Conservation (phyloP, 2,888 invertebrate species). For the Drosophila rubida region DNA sequence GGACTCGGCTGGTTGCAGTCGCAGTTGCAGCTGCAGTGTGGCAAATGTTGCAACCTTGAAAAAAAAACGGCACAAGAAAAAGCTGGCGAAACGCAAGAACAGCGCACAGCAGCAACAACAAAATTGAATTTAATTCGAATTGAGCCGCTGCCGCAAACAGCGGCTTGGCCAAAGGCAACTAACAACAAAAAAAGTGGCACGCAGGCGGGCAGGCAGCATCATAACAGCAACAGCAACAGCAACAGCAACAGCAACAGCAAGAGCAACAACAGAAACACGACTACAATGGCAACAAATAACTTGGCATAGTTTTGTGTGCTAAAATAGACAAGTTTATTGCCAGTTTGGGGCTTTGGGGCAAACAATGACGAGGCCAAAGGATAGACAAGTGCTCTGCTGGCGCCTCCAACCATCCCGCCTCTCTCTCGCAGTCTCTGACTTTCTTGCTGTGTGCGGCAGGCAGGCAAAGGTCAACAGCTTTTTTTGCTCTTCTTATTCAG, state of each 20-base stretch:
- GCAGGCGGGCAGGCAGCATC: no score
- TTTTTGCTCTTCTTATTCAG: constrained; percentile 29
- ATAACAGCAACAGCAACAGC: no score
- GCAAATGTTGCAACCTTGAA: constrained; percentile 68
- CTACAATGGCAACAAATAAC: constrained; percentile 20
- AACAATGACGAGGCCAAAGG: constrained; percentile 79
- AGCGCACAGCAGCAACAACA: constrained; percentile 6
- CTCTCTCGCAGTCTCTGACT: background rate
- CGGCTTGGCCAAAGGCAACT: constrained; percentile 22
- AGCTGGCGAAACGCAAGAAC: constrained; percentile 22
- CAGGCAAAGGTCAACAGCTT: constrained; percentile 57
- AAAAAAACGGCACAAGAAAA: constrained; percentile 16
- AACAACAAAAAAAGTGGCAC: constrained; percentile 7
- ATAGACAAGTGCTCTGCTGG: constrained; percentile 65
- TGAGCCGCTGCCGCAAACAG: constrained; percentile 53
- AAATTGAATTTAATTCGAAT: constrained; percentile 76
- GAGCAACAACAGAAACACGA: constrained; percentile 1
- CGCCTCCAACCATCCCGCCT: constrained; percentile 11
- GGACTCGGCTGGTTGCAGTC: constrained; percentile 19
- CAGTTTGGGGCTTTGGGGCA: constrained; percentile 72
- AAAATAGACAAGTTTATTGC: constrained; percentile 79
- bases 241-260: background rate
- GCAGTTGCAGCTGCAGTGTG: constrained; percentile 21
- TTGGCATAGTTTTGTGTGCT: constrained; percentile 55
- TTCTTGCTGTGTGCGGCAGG: background rate